phyloP scores from a whole-genome alignment of 2,113 vertebrate species.

The Alces alces region DNA sequence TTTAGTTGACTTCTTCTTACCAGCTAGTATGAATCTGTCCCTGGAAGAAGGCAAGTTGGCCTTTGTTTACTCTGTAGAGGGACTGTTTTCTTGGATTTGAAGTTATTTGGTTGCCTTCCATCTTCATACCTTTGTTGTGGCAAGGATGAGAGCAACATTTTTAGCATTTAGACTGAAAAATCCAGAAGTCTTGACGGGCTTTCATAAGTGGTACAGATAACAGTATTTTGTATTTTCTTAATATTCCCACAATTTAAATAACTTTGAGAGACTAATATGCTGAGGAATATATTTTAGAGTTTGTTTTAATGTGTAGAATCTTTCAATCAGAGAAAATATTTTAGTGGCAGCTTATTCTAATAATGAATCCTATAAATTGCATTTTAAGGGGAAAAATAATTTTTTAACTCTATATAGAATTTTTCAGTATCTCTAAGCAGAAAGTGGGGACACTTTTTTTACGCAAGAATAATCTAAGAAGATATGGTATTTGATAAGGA shows the following conservation, averaged over 20 bases:
- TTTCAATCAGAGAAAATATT: background rate
- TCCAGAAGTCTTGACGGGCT: background rate
- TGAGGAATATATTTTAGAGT: background rate
- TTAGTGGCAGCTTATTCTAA: background rate
- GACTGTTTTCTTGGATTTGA: background rate
- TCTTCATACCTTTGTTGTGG: background rate
- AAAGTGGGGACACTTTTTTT: background rate
- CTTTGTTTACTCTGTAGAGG: background rate
- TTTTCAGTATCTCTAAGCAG: background rate
- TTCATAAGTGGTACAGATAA: background rate
- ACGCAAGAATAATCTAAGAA: background rate
- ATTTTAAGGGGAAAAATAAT: background rate
- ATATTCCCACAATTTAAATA: background rate
- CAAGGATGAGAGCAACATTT: background rate
- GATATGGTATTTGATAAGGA: background rate
- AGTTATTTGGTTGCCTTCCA: background rate
- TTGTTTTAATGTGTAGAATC: background rate
- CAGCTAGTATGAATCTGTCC: background rate
- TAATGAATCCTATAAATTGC: background rate
- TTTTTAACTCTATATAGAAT: background rate
- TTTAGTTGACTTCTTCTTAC: background rate
- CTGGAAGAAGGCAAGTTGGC: background rate
- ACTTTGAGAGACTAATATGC: background rate
- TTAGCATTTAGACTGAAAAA: background rate
- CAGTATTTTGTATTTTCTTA: background rate